Evolutionary conservation across 1,140 invertebrate genomes (phyloP).

Genomic region (Ladona fulva): DNA sequence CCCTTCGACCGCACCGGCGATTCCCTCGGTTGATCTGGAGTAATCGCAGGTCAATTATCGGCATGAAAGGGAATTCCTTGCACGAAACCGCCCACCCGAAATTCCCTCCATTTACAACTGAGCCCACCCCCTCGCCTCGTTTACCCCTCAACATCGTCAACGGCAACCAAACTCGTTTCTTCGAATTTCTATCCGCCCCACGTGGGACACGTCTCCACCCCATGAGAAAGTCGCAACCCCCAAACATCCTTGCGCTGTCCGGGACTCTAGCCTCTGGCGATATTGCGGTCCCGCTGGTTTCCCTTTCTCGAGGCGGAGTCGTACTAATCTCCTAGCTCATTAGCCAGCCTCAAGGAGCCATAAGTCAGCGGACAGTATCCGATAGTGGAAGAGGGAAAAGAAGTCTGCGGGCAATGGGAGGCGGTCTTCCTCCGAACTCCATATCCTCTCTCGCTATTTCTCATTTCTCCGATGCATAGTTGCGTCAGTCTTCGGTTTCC

Average conservation of each 20-base stretch:
- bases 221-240: too few species aligned
- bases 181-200: too few species aligned
- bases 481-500: too few species aligned
- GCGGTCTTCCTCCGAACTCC: too few species aligned
- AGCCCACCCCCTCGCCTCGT: background rate
- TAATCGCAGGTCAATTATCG: background rate
- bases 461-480: too few species aligned
- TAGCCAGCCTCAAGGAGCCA: background rate
- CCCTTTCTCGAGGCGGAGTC: background rate
- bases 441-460: too few species aligned
- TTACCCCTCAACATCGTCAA: too few species aligned
- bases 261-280: background rate
- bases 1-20: too few species aligned
- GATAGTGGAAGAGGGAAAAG: background rate
- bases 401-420: too few species aligned
- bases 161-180: too few species aligned
- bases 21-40: background rate
- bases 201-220: too few species aligned
- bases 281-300: background rate
- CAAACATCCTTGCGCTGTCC: too few species aligned
- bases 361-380: background rate
- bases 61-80: background rate
- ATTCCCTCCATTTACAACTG: background rate
- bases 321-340: background rate
- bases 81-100: background rate